Percentiles rank a stretch among this genome's conserved stretches.
These are phyloP conservation scores for Acanthurus lineatus DNA, from an alignment of 2,797 vertebrate species.

Conservation along the genomic window DNA sequence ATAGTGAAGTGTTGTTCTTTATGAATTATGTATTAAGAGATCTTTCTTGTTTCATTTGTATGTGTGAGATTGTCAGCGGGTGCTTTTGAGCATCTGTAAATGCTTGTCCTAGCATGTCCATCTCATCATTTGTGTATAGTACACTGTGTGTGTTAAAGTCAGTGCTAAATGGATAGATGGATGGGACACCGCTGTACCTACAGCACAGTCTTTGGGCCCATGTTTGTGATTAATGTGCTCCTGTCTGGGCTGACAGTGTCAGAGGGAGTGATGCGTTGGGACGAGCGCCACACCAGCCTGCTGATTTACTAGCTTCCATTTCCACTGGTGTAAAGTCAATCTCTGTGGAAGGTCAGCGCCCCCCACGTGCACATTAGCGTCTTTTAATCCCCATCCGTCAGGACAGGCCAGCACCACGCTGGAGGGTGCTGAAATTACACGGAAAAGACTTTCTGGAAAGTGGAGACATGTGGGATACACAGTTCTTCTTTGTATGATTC, in stretches of 20 bases:
- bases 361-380: slow-evolving; percentile 86
- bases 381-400: slow-evolving; percentile 87
- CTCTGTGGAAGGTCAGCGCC: slow-evolving; percentile 91
- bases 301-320: slow-evolving; percentile 93
- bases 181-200: slow-evolving; percentile 67
- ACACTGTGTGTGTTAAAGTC: slow-evolving; percentile 50
- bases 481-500: slow-evolving; percentile 14
- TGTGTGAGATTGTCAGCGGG: slow-evolving; percentile 18
- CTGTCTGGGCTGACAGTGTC: slow-evolving; percentile 84
- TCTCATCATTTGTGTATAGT: slow-evolving; percentile 38
- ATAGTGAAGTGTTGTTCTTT: not conserved
- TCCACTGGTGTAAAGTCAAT: slow-evolving; percentile 91
- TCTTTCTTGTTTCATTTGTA: slow-evolving; percentile 5
- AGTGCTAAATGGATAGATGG: slow-evolving; percentile 77
- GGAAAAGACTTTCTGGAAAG: slow-evolving; percentile 42
- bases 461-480: slow-evolving; percentile 24
- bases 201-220: slow-evolving; percentile 51
- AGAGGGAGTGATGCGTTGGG: slow-evolving; percentile 86
- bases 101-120: slow-evolving; percentile 23
- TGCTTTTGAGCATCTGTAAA: slow-evolving; percentile 8
- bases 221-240: slow-evolving; percentile 81
- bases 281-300: slow-evolving; percentile 64
- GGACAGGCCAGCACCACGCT: slow-evolving; percentile 58
- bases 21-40: not conserved
- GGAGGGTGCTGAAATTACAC: slow-evolving; percentile 60